A percentile compares a stretch with the other conserved stretches of the same genome.
These are phyloP conservation scores for Poecilia velifera DNA, from an alignment of 2,797 vertebrate genomes.

Conservation along the genomic window DNA sequence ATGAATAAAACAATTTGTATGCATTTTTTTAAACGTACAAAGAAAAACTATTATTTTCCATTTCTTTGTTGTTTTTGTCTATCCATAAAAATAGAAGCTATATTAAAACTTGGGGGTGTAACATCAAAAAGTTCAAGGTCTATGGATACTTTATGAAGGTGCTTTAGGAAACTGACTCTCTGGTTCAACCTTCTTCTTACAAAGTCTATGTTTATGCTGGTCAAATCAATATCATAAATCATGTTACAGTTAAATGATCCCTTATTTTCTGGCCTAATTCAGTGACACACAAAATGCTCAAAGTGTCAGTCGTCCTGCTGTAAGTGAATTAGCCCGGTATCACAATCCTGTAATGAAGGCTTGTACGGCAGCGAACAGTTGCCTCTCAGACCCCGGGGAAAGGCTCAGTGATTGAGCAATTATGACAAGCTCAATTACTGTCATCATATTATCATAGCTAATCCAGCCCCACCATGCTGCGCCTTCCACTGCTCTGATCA, in stretches of 20 bases:
- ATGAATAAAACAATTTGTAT: too few relatives aligned
- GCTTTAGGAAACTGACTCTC: not conserved
- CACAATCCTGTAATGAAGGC: constrained; percentile 75
- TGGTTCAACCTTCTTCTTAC: constrained; percentile 2
- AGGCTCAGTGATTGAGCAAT: constrained; percentile 81
- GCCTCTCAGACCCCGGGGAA: constrained; percentile 75
- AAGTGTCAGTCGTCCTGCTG: constrained; percentile 55
- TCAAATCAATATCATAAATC: constrained; percentile 30
- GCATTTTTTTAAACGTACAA: too few relatives aligned
- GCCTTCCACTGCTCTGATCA: constrained; percentile 72
- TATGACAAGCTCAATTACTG: constrained; percentile 85
- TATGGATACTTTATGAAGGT: not conserved
- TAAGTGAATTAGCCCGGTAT: constrained; percentile 72
- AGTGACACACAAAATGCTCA: constrained; percentile 50
- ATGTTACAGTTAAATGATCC: constrained; percentile 31
- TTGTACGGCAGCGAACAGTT: constrained; percentile 69
- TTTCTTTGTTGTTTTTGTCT: too few relatives aligned
- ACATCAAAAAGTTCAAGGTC: not conserved
- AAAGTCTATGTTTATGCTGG: constrained; percentile 7
- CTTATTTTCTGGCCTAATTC: constrained; percentile 44
- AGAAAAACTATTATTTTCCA: too few relatives aligned
- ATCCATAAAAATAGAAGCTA: too few relatives aligned
- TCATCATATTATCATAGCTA: constrained; percentile 84
- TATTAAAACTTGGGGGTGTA: not conserved
- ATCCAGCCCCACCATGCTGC: constrained; percentile 74